Evolutionary conservation across 1,140 invertebrate species (phyloP).

Genomic region (Cepaea nemoralis): DNA sequence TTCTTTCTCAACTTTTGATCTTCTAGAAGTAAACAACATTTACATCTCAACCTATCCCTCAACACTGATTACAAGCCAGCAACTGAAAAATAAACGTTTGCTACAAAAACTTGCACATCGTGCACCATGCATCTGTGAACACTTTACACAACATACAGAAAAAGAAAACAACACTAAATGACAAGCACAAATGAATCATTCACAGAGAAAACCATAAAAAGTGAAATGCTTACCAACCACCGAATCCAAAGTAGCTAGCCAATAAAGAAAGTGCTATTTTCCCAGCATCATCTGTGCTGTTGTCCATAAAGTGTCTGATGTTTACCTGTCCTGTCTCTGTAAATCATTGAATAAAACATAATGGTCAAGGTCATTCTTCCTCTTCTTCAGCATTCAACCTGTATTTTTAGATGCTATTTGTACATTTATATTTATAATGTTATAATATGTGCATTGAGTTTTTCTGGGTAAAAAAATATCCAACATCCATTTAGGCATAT

Average conservation of each 20-base stretch:
- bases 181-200: neutral
- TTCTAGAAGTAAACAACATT: too few species aligned
- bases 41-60: too few species aligned
- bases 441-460: too few species aligned
- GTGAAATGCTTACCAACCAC: slow-evolving; percentile 31
- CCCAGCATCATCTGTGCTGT: neutral
- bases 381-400: too few species aligned
- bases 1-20: too few species aligned
- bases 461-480: too few species aligned
- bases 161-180: neutral
- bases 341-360: neutral
- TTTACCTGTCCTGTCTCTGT: slow-evolving; percentile 19
- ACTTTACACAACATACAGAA: neutral
- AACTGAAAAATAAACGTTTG: neutral
- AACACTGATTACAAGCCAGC: too few species aligned
- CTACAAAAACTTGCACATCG: neutral
- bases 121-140: too few species aligned
- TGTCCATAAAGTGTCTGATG: slow-evolving; percentile 20
- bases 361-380: too few species aligned
- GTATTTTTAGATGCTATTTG: too few species aligned
- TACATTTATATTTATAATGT: too few species aligned
- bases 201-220: neutral
- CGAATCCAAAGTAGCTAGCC: slow-evolving; percentile 20
- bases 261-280: slow-evolving; percentile 27
- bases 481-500: too few species aligned